Base-by-base conservation (phyloP, 2,113 vertebrate genomes). In the Vanacampus margaritifer region DNA sequence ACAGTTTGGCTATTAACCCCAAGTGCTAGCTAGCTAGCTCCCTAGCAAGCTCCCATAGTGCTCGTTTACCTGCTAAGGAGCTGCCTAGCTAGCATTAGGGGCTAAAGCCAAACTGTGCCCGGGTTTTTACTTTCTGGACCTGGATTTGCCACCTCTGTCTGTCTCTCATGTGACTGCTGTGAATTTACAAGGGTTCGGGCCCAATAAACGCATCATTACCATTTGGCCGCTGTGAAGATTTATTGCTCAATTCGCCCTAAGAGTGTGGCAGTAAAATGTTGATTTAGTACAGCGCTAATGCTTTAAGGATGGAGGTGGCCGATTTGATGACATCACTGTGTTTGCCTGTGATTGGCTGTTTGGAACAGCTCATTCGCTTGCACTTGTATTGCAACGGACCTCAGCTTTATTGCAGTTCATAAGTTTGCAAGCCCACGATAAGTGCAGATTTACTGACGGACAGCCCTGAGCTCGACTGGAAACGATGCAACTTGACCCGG, bases 171-270 rank as follows among this genome's bases (percentile, higher is more conserved):
- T 79, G 78, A 70, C 71, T 45, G 24, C 64, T 35, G 46, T 68
- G 64, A 68, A 76, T 86, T 83, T 82, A 84, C 61, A 46, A 69
- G 37, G 71, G 64, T n/a, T 51, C 54, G 50, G 78, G 64, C 46
- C 28, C 28, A 32, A 32, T 32, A 75, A 83, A 83, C 79, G 61
- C 79, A 76, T 83, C 82, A 80, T 82, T 46, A 60, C 62, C 62
- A 19, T 65, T 79, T 79, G 62, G 51, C 57, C 51, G 72, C 73
- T 70, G 54, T 56, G 56, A 72, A 75, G 78, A 85, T 79, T 76
- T 78, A 84, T 63, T 43, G 67, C 73, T 72, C 48, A 16, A 1
- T 68, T 45, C 57, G 59, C 54, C 67, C 64, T 63, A 4, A 32
- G 67, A 68, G 23, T 23, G 39, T 46, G 53, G 59, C 70, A 70